These are phyloP conservation scores for Bubo blakistoni DNA, from an alignment of 2,113 vertebrate species.

Conservation along the genomic window DNA sequence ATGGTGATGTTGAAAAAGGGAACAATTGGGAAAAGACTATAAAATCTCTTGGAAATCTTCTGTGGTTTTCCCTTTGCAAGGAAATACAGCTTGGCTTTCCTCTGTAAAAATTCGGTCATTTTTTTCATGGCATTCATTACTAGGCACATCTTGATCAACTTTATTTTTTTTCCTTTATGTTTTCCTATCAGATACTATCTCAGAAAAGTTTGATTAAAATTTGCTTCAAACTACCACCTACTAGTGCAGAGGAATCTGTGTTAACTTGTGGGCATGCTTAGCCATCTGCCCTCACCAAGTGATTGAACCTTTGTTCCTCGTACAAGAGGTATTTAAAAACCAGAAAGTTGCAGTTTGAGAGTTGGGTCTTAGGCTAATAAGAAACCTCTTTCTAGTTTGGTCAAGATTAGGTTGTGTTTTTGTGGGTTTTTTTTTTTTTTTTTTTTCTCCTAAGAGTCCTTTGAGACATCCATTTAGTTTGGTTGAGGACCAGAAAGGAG, in stretches of 20 bases:
- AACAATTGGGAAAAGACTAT: neutral
- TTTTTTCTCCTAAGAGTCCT: neutral
- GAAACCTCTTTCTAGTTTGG: neutral
- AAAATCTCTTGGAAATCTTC: slow-evolving; percentile 6
- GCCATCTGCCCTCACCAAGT: neutral
- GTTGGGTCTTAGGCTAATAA: neutral
- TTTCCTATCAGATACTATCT: neutral
- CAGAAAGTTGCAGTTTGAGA: neutral
- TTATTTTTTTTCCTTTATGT: neutral
- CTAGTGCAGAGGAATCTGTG: neutral
- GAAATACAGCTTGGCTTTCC: neutral
- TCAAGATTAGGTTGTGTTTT: neutral
- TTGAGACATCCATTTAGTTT: neutral
- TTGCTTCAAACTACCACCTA: neutral
- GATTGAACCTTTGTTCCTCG: neutral
- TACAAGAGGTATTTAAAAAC: neutral
- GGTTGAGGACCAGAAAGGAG: neutral
- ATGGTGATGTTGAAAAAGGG: neutral
- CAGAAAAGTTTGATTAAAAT: neutral
- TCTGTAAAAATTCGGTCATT: neutral
- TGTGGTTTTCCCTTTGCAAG: neutral
- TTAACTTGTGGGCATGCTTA: neutral
- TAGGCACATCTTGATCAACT: neutral
- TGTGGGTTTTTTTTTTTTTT: too few relatives aligned
- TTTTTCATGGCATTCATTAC: neutral